Evolutionary conservation across 2,113 vertebrate species (phyloP), one percentile per base, ranked within the genome.

Genomic region (Chaetodon trifascialis): DNA sequence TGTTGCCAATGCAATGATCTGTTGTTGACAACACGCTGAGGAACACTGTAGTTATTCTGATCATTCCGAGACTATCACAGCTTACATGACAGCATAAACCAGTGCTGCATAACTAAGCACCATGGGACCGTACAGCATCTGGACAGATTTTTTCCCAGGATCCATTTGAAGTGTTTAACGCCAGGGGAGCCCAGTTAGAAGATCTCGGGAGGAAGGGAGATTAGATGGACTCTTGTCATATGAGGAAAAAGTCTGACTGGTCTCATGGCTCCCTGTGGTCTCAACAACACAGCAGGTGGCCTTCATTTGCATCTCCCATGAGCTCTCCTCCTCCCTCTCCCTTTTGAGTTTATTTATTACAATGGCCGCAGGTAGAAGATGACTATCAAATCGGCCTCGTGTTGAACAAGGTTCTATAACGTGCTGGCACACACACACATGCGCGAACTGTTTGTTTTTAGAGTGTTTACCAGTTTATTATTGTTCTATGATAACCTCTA

Each of bases 231-330:
- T 87, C 59, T 76, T 86, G 81, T 93, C 86, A 73, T 83, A 63
- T 73, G 70, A 82, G 63, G 73, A 86, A 55, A 85, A 87, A 67
- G 70, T 79, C 73, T 67, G 71, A 85, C 76, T 38, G 63, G 65
- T 42, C 69, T 83, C 80, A 40, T 16, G 38, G 54, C 66, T 88
- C 75, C 82, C 82, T 12, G 30, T 63, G 73, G 82, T 86, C 52
- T 84, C 21, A 52, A 56, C 73, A 67, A 49, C 84, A 77, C 82
- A 78, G 86, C 87, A 79, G 83, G 90, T 84, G 78, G 86, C 60
- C 70, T 77, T 86, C 72, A 94, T 94, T 93, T 91, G 80, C 90
- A 91, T 90, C 58, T 75, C 79, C 77, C 76, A 46, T 4, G 64
- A 80, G 90, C 42, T 38, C 19, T 5, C 77, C 63, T 55, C 76